Percentiles rank a stretch among this genome's conserved stretches.
Conservation (phyloP, 2,113 vertebrate genomes). For the Sciurus niger region DNA sequence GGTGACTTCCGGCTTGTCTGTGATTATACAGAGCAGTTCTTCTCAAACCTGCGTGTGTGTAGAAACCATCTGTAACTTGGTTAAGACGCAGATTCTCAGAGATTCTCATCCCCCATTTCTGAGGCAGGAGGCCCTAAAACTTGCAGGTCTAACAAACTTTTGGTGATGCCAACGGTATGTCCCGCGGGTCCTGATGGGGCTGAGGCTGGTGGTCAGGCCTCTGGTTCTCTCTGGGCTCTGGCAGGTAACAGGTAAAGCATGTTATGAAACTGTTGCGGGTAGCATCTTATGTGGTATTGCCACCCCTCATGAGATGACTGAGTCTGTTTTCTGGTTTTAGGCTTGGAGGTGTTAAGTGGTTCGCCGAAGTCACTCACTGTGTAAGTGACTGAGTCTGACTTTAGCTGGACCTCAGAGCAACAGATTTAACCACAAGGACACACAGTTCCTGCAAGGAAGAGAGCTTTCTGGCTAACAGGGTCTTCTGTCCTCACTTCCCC, state of each 20-base stretch:
- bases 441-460: neutral
- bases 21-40: neutral
- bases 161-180: too few relatives aligned
- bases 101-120: neutral
- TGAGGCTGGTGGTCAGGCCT: neutral
- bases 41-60: neutral
- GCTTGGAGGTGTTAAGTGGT: neutral
- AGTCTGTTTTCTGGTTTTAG: neutral
- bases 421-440: neutral
- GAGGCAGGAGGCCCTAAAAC: neutral
- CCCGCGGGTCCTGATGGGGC: too few relatives aligned
- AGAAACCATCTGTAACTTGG: neutral
- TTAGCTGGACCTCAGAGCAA: neutral
- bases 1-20: neutral
- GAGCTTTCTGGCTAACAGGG: neutral
- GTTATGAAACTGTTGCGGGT: neutral
- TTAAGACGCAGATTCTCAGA: conserved; percentile 7
- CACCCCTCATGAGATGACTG: neutral
- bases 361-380: neutral
- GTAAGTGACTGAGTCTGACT: neutral
- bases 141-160: neutral
- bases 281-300: neutral
- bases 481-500: neutral
- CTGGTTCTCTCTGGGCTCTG: neutral
- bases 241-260: neutral